A percentile compares a stretch with the other conserved stretches of the same genome.
phyloP scores from a whole-genome alignment of 2,888 invertebrate species.

The Anthophora plumipes region DNA sequence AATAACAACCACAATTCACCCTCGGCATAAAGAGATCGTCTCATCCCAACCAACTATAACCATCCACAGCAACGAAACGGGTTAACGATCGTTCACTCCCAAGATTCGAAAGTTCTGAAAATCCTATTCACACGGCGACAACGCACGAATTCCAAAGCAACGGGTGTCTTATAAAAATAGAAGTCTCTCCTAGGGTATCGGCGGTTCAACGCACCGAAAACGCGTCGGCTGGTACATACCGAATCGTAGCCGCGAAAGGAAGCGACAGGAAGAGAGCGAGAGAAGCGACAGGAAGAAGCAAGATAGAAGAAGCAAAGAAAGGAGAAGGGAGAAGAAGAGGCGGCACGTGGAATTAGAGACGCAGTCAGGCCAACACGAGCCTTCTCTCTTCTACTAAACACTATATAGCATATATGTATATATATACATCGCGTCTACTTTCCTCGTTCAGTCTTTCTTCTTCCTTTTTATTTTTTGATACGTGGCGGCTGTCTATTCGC shows the following conservation, averaged over 20 bases:
- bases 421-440: not conserved
- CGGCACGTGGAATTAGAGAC: slow-evolving; percentile 10
- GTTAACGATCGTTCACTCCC: too few relatives aligned
- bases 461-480: too few relatives aligned
- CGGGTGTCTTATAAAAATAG: slow-evolving; percentile 17
- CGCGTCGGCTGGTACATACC: not conserved
- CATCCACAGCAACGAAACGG: too few relatives aligned
- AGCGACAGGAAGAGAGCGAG: not conserved
- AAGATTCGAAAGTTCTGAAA: not conserved
- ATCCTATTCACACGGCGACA: not conserved
- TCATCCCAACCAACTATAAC: too few relatives aligned
- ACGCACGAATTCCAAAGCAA: not conserved
- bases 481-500: slow-evolving; percentile 12
- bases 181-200: slow-evolving; percentile 12
- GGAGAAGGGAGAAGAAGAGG: not conserved
- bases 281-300: not conserved
- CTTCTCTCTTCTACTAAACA: not conserved
- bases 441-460: slow-evolving; percentile 12
- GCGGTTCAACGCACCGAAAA: slow-evolving; percentile 48
- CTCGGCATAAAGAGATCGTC: too few relatives aligned
- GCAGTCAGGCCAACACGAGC: not conserved
- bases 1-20: too few relatives aligned
- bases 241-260: not conserved
- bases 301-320: not conserved
- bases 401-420: not conserved